Percentiles rank a stretch among this genome's conserved stretches.
These are phyloP conservation scores for Lepus americanus DNA, from an alignment of 2,113 vertebrate genomes.

Conservation along the genomic window DNA sequence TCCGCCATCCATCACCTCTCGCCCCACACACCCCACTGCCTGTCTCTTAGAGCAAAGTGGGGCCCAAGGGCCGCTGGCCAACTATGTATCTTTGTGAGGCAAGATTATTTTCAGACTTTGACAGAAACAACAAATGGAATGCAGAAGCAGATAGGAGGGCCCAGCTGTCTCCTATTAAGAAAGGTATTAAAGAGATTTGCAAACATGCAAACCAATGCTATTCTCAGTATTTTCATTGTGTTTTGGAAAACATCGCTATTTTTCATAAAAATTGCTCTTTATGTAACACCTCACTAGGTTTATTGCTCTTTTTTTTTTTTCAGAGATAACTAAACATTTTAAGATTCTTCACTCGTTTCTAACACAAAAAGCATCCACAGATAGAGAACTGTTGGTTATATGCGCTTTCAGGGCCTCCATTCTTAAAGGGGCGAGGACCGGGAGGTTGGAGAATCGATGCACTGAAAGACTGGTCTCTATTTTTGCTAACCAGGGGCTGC, in stretches of 20 bases:
- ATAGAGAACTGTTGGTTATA: background rate
- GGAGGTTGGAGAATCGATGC: background rate
- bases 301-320: slow-evolving; percentile 16
- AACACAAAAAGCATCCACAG: background rate
- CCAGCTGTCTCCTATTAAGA: slow-evolving; percentile 59
- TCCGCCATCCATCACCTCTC: background rate
- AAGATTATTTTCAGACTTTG: slow-evolving; percentile 36
- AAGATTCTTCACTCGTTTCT: slow-evolving; percentile 1
- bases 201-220: slow-evolving; percentile 57
- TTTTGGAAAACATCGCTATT: slow-evolving; percentile 11
- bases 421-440: background rate
- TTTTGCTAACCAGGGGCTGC: background rate
- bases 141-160: slow-evolving; percentile 22
- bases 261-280: slow-evolving; percentile 57
- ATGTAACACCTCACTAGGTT: slow-evolving; percentile 42
- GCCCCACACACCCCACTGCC: background rate
- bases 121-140: slow-evolving; percentile 57
- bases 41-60: background rate
- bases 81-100: background rate
- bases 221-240: background rate
- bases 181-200: slow-evolving; percentile 39
- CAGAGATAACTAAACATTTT: slow-evolving; percentile 47
- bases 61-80: background rate
- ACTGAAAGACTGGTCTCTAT: background rate
- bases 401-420: background rate